Evolutionary conservation across 2,113 vertebrate species (phyloP).

Genomic region (Ramphastos sulfuratus): DNA sequence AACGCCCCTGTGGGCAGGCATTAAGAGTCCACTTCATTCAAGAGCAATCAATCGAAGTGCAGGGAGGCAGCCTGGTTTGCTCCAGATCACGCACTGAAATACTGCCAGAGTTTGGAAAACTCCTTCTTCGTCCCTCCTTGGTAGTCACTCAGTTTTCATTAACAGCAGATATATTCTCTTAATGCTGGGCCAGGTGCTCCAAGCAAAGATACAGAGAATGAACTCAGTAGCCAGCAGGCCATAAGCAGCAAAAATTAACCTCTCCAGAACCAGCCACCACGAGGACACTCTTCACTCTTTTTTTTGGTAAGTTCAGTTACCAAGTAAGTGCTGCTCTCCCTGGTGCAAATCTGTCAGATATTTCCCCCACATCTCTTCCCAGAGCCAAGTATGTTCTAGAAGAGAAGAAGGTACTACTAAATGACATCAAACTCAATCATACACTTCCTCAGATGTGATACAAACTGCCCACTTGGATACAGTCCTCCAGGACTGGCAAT

Average conservation of each 20-base stretch:
- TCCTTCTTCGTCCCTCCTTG: neutral
- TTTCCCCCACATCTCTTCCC: neutral
- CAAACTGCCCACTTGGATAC: neutral
- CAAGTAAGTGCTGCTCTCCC: neutral
- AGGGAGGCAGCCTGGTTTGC: neutral
- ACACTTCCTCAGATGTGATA: neutral
- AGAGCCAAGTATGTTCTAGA: neutral
- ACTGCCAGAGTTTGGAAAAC: slow-evolving; percentile 15
- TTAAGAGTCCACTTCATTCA: slow-evolving; percentile 29
- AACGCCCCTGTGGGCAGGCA: slow-evolving; percentile 33
- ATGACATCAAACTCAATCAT: neutral
- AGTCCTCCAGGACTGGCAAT: neutral
- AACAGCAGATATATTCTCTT: neutral
- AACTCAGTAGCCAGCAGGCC: neutral
- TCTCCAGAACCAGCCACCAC: neutral
- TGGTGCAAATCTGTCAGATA: neutral
- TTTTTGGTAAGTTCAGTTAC: neutral
- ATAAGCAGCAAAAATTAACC: neutral
- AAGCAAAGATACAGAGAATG: neutral
- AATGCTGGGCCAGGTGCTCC: neutral
- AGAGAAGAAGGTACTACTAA: neutral
- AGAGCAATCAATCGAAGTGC: neutral
- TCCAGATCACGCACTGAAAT: slow-evolving; percentile 42
- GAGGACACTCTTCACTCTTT: neutral
- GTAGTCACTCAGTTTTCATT: neutral